Conservation (phyloP, 2,888 invertebrate species). For the Dioctria rufipes region DNA sequence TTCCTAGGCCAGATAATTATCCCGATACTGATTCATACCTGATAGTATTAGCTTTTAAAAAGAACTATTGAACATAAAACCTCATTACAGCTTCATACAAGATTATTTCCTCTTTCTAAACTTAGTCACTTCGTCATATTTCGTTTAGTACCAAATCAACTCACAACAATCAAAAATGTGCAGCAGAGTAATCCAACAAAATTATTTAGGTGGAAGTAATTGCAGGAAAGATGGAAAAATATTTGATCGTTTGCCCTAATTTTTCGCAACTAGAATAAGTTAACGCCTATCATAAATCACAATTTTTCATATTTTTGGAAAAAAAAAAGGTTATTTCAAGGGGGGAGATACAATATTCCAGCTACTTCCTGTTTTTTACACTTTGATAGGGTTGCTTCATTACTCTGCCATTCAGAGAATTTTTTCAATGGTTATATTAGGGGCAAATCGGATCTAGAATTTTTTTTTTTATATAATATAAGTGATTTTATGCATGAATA, state of each 20-base stretch:
- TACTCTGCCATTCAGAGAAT: neutral
- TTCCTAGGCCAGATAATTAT: no score
- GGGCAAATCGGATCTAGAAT: neutral
- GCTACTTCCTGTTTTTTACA: no score
- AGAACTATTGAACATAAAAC: no score
- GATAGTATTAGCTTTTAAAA: no score
- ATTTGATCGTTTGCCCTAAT: conserved; percentile 44
- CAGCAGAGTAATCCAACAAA: neutral
- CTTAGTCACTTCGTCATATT: no score
- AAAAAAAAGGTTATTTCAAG: conserved; percentile 7
- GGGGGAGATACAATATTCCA: neutral
- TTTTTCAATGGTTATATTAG: neutral
- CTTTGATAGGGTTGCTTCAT: neutral
- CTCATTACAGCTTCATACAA: no score
- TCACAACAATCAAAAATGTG: no score
- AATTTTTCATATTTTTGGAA: conserved; percentile 45
- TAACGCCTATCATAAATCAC: conserved; percentile 45
- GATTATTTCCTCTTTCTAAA: no score
- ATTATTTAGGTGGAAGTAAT: conserved; percentile 44
- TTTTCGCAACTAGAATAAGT: neutral
- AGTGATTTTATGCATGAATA: no score
- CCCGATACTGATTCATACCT: no score
- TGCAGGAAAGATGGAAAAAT: conserved; percentile 20
- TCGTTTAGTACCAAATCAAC: no score
- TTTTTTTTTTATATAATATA: neutral